phyloP scores from a whole-genome alignment of 2,113 vertebrate genomes.

The Heliornis fulica region DNA sequence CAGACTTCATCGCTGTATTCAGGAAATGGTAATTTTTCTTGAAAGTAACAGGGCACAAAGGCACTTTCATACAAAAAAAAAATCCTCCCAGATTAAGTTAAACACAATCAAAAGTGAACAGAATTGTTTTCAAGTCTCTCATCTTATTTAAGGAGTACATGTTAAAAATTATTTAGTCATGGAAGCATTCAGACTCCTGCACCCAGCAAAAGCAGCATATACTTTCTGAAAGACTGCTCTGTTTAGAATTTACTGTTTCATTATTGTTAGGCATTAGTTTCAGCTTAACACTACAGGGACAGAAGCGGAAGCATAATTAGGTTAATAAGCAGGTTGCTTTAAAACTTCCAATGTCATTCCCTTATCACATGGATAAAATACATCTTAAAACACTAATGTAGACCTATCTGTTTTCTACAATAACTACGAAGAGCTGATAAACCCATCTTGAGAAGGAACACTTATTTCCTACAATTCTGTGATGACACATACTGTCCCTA shows the following conservation, averaged over 20 bases:
- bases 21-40: background rate
- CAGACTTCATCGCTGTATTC: background rate
- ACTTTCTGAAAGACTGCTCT: background rate
- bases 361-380: background rate
- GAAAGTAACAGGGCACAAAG: background rate
- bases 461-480: background rate
- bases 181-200: background rate
- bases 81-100: background rate
- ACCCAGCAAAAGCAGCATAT: background rate
- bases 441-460: too few relatives aligned
- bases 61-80: background rate
- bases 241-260: background rate
- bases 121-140: background rate
- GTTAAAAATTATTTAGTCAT: background rate
- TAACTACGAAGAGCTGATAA: background rate
- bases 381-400: background rate
- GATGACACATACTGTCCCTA: background rate
- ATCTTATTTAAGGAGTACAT: background rate
- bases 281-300: background rate
- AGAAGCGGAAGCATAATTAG: too few relatives aligned
- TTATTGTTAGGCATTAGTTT: background rate
- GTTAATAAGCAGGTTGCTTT: background rate
- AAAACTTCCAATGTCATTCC: background rate
- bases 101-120: background rate
- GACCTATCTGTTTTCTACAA: background rate